phyloP scores from a whole-genome alignment of 2,888 invertebrate species.

The Thyatira batis region DNA sequence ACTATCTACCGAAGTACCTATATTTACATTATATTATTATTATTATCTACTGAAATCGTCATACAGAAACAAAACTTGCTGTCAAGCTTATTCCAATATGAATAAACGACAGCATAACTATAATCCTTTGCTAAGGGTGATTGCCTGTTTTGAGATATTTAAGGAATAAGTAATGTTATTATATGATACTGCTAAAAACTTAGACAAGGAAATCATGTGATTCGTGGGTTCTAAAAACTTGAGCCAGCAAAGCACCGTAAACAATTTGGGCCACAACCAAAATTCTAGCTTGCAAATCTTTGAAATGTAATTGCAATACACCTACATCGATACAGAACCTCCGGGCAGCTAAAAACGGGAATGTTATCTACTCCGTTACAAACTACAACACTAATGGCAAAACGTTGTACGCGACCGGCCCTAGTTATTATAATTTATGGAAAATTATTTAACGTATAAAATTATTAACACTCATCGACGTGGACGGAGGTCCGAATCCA shows the following conservation, averaged over 20 bases:
- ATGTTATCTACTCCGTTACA: constrained; percentile 64
- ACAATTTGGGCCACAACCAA: constrained; percentile 37
- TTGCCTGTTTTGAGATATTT: no score
- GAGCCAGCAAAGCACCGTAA: constrained; percentile 16
- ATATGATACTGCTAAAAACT: no score
- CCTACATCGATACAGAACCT: constrained; percentile 56
- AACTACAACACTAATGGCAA: constrained; percentile 66
- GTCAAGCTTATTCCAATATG: no score
- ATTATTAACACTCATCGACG: background rate
- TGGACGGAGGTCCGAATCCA: background rate
- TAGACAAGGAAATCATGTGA: no score
- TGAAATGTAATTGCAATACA: constrained; percentile 68
- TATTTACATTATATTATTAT: no score
- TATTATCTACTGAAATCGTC: no score
- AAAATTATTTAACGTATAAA: constrained; percentile 27
- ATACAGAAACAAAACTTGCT: no score
- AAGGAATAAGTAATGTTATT: no score
- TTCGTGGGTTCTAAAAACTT: no score
- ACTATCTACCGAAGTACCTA: no score
- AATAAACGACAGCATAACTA: no score
- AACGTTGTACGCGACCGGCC: constrained; percentile 57
- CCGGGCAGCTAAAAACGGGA: constrained; percentile 45
- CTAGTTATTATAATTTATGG: constrained; percentile 43
- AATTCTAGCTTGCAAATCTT: constrained; percentile 63
- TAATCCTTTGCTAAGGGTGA: no score